Evolutionary conservation across 2,113 vertebrate species (phyloP).

Genomic region (Trogon surrucura): DNA sequence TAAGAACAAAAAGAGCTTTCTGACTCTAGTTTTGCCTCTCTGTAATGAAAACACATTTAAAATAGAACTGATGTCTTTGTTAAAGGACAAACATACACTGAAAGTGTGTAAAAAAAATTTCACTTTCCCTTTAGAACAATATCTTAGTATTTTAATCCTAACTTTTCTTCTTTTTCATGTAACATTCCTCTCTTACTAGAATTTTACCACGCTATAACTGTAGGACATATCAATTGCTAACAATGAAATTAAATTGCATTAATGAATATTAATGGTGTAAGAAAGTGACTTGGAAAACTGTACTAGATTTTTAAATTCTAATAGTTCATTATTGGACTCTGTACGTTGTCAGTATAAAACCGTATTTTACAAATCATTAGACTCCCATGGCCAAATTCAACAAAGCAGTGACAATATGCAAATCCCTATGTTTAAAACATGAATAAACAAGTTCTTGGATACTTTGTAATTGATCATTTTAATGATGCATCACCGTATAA

Average conservation of each 20-base stretch:
- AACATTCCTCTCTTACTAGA: not conserved
- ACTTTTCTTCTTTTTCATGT: not conserved
- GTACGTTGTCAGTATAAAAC: not conserved
- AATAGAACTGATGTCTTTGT: not conserved
- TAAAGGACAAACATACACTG: not conserved
- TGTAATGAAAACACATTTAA: not conserved
- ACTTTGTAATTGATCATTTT: not conserved
- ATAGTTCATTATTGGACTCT: not conserved
- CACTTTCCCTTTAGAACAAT: not conserved
- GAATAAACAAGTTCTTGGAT: not conserved
- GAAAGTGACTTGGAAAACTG: not conserved
- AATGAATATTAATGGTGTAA: not conserved
- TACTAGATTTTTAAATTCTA: not conserved
- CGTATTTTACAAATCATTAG: not conserved
- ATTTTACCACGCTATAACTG: not conserved
- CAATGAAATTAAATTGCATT: not conserved
- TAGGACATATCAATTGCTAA: not conserved
- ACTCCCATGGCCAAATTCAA: not conserved
- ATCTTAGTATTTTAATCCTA: not conserved
- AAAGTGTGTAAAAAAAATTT: not conserved
- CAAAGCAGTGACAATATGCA: not conserved
- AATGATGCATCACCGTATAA: not conserved
- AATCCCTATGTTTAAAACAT: not conserved
- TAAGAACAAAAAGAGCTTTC: not conserved
- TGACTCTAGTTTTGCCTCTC: not conserved